phyloP scores from a whole-genome alignment of 2,797 vertebrate genomes.

The Thunnus albacares region DNA sequence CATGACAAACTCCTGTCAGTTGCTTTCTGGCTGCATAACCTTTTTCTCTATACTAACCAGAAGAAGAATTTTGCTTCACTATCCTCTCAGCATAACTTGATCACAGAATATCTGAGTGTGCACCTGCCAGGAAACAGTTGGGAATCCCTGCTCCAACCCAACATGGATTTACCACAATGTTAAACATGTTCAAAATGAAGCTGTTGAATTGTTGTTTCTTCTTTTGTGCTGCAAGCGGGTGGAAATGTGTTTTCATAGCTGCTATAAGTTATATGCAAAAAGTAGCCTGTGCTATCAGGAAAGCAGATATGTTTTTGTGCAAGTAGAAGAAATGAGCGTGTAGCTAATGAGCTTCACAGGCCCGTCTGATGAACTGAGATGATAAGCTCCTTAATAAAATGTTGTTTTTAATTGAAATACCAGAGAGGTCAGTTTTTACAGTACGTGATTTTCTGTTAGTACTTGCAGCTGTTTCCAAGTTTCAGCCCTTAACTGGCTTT shows the following conservation, averaged over 20 bases:
- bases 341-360: conserved; percentile 31
- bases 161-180: conserved; percentile 24
- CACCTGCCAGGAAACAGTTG: conserved; percentile 55
- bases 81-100: conserved; percentile 7
- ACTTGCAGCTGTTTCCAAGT: conserved; percentile 40
- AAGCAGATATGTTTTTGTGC: background rate
- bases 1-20: too few species aligned
- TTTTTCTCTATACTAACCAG: background rate
- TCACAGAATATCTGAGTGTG: background rate
- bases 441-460: background rate
- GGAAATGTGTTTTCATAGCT: background rate
- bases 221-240: background rate
- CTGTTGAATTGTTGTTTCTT: background rate
- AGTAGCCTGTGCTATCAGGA: background rate
- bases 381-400: conserved; percentile 10
- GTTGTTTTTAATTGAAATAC: background rate
- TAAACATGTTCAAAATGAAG: conserved; percentile 8
- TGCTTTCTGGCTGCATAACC: too few species aligned
- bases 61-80: background rate
- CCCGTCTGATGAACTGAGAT: conserved; percentile 16
- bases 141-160: conserved; percentile 26
- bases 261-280: background rate
- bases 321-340: background rate
- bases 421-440: conserved; percentile 5
- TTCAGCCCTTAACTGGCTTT: conserved; percentile 2